phyloP scores from a whole-genome alignment of 1,140 invertebrate species.

The Arion vulgaris region DNA sequence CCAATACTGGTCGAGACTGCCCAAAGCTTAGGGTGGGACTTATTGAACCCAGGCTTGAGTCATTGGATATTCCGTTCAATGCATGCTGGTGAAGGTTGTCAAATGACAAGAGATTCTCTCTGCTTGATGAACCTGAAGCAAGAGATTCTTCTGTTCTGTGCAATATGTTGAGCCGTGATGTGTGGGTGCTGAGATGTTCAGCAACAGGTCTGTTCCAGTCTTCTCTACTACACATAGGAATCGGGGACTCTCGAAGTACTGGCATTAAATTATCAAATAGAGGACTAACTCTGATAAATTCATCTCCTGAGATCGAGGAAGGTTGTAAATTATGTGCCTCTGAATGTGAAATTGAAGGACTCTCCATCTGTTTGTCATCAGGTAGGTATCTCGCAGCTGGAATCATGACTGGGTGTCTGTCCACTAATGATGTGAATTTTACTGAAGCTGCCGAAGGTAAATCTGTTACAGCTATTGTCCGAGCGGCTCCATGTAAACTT shows the following conservation, averaged over 20 bases:
- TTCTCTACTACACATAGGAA: not conserved
- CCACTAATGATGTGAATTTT: not conserved
- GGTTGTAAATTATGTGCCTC: too few species aligned
- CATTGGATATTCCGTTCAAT: not conserved
- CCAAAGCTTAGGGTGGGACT: not conserved
- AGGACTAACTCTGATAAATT: not conserved
- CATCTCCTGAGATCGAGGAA: not conserved
- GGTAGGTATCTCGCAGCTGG: not conserved
- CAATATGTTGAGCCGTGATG: not conserved
- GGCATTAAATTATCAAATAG: not conserved
- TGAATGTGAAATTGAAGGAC: not conserved
- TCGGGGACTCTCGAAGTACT: not conserved
- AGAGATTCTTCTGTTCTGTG: not conserved
- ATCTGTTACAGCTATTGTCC: constrained; percentile 23
- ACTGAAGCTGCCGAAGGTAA: not conserved
- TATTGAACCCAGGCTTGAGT: too few species aligned
- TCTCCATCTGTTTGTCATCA: not conserved
- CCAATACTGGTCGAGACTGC: not conserved
- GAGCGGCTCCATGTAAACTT: not conserved
- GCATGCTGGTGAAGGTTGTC: not conserved
- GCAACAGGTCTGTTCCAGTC: not conserved
- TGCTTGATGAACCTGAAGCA: not conserved
- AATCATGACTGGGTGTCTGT: not conserved
- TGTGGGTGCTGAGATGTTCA: not conserved
- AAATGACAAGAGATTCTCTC: not conserved